Evolutionary conservation across 1,140 invertebrate species (phyloP), one percentile per base, ranked within the genome.

Genomic region (Phocides pigmalion): DNA sequence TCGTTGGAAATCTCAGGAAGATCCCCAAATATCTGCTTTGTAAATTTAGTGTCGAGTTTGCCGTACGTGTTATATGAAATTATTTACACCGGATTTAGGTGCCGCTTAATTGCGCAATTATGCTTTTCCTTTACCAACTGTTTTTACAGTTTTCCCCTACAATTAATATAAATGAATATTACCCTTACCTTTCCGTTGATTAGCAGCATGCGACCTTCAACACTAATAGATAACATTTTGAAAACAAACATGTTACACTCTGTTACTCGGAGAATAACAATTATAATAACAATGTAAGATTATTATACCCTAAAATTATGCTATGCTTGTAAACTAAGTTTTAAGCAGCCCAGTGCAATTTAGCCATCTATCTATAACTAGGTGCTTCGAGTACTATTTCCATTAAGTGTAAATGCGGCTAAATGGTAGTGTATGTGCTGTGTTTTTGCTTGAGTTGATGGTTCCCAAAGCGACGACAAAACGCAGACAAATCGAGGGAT

Each of bases 391-490:
- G 68, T 70, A 64, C 71, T 78, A 80, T 76, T 71, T 79, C 69
- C 72, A 76, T 79, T 64, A 72, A 71, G 72, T 74, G 72, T 75
- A 62, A 66, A 70, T 65, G 70, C 70, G 64, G 62, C 80, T 83
- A 75, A 79, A 87, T 88, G 82, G 70, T 67, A 74, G 82, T 88
- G 85, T 87, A 85, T 68, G 85, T 89, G 84, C 87, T 85, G 84
- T 87, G 83, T 89, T 81, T 74, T 74, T 75, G 75, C 79, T 82
- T 79, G 79, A 87, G 70, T 72, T 81, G 81, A 87, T 84, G 77
- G 78, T 72, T 78, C 80, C 85, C 81, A 79, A 66, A 88, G 78
- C 82, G 79, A 72, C 81, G 74, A 84, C 70, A 77, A 78, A 82
- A 81, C 51, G 50, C 11, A 20, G 17, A 28, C 11, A 39, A 28